Evolutionary conservation across 2,797 vertebrate genomes (phyloP).

Genomic region (Sitta carolinensis): DNA sequence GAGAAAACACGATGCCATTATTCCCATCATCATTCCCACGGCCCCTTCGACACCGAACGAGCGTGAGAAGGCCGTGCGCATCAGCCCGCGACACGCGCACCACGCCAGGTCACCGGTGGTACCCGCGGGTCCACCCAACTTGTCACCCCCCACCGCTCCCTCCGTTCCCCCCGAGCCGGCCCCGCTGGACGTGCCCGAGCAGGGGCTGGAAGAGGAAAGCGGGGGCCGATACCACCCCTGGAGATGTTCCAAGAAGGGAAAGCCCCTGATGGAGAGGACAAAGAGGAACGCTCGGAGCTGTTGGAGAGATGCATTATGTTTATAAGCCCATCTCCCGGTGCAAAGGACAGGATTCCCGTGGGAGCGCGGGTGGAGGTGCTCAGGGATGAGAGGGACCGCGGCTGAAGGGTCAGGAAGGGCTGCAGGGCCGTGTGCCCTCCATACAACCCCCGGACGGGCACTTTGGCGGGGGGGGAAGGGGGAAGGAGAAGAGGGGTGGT

Average conservation of each 20-base stretch:
- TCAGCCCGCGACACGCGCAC: neutral
- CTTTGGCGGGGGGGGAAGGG: fast-evolving
- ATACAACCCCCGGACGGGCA: neutral
- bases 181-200: neutral
- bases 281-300: constrained; percentile 19
- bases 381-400: neutral
- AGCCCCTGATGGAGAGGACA: constrained; percentile 32
- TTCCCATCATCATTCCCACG: constrained; percentile 56
- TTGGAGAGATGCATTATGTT: neutral
- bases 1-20: constrained; percentile 59
- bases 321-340: neutral
- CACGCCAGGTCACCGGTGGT: neutral
- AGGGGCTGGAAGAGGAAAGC: neutral
- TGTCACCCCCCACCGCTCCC: neutral
- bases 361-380: neutral
- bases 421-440: neutral
- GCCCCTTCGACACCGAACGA: neutral
- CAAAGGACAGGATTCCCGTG: neutral
- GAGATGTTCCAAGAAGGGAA: neutral
- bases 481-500: fast-evolving
- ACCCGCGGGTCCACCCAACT: neutral
- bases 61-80: neutral
- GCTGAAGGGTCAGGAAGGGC: neutral
- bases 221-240: neutral
- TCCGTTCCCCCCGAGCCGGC: neutral